Base-by-base conservation (phyloP, 2,113 vertebrate genomes). In the Ammodytes dubius region DNA sequence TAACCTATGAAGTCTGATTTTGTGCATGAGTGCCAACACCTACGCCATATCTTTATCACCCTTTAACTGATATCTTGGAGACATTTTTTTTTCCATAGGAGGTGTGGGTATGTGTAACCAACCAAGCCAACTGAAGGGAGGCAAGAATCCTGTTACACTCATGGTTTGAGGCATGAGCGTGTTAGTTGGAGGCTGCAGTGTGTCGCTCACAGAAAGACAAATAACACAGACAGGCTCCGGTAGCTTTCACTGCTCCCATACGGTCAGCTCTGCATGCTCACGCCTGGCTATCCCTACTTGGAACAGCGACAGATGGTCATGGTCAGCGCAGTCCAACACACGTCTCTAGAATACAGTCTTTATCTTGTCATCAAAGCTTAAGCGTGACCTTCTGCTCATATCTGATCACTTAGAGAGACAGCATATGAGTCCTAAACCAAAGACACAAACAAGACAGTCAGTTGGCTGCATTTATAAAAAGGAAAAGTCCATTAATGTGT, bases 281-380 rank as follows among this genome's bases (percentile, higher is more conserved):
- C 2, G 63, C n/a, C 54, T 5, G 61, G 47, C 5, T 4, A 9
- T 15, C 57, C 43, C 57, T 27, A 27, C 7, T 10, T 54, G 5
- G 39, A 59, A n/a, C 54, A 17, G 17, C 17, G 53, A 65, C 85
- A 85, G 79, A 84, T 75, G 85, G 79, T 27, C 19, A n/a, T 79
- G 72, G 71, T 78, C 79, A 71, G 73, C 64, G 39, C 65, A 66
- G 54, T 54, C 15, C 6, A 46, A 64, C 66, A 65, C 12, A 19
- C 52, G 54, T 39, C 60, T 74, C 49, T 58, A 49, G n/a, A 79
- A 60, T 46, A 64, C 52, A 83, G 46, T 35, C 39, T 74, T n/a
- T 64, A 17, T 54, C 45, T 46, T 11, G 1, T 27, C 72, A 27
- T 6, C 43, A 0, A 0, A 35, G 57, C 61, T 27, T 64, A 12